These are phyloP conservation scores for Ctenodactylus gundi DNA, from an alignment of 2,113 vertebrate genomes.

Conservation along the genomic window DNA sequence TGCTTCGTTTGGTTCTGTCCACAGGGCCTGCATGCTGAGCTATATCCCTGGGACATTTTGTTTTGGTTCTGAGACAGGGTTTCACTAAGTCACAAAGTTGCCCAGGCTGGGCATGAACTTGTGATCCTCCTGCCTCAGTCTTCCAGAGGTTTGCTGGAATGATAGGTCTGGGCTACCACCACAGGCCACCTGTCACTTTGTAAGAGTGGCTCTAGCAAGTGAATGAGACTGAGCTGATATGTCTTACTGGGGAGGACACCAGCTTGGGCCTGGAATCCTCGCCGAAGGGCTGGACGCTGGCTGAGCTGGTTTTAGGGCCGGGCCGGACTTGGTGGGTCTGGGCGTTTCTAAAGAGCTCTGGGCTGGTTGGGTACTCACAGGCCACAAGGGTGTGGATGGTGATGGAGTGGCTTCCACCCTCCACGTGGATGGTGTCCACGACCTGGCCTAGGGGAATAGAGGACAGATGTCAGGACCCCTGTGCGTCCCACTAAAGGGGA, in stretches of 20 bases:
- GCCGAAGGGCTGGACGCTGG: not conserved
- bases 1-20: no score
- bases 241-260: not conserved
- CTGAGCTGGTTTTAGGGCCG: not conserved
- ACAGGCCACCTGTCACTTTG: no score
- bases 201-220: no score
- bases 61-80: not conserved
- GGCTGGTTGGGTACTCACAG: not conserved
- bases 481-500: fast-evolving
- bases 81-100: not conserved
- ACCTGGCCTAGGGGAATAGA: conserved; percentile 56
- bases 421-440: fast-evolving
- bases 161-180: not conserved
- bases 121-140: not conserved
- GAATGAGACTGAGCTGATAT: fast-evolving
- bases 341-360: not conserved
- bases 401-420: fast-evolving
- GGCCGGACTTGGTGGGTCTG: not conserved
- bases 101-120: not conserved
- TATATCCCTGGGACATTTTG: not conserved
- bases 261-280: not conserved
- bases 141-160: not conserved
- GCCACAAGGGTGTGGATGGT: not conserved
- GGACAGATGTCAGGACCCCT: fast-evolving
- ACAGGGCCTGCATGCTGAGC: not conserved